Base-by-base conservation (phyloP, 2,797 vertebrate species). In the Gallinago solitaria region DNA sequence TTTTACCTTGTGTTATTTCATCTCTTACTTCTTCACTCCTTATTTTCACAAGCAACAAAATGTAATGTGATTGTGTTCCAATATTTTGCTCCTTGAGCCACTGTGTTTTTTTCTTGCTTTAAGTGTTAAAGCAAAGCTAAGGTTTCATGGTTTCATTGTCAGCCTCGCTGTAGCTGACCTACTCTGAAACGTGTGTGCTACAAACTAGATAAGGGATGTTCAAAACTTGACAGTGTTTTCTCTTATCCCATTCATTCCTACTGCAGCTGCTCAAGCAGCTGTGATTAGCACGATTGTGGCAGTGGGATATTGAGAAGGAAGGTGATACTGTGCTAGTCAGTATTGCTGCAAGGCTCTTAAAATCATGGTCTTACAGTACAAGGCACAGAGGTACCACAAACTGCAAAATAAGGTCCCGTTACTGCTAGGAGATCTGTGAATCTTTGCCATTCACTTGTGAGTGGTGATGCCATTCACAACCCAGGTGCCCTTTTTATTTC, bases 221-320 rank as follows among this genome's bases (percentile, higher is more conserved):
- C 33, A 90, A 30, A 83, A 61, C 28, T 86, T 74, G 2, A n/a
- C 41, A 41, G 12, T 47, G 12, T 74, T 87, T 94, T 68, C 48
- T 70, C 23, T 83, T 60, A 69, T 80, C 53, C 68, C 35, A 24
- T 64, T 91, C 35, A 24, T 64, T 91, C 27, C 21, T 16, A 24
- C 33, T 32, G 85, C 94, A 94, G 93, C 91, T 95, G 92, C 93
- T 92, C 39, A 16, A 51, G 59, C 81, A 89, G 28, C 74, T 95
- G 87, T 85, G 45, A 48, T 87, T 35, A 71, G 73, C 16, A 12
- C 56, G 85, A 27, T 71, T 83, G 84, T 64, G 71, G 27, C 20
- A 25, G 33, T 37, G 35, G 17, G 12, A 18, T 24, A 1, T 1
- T 10, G 54, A 24, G 30, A 27, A 37, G 70, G 54, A 89, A 74